Conservation (phyloP, 1,140 invertebrate species). For the Fopius arisanus region DNA sequence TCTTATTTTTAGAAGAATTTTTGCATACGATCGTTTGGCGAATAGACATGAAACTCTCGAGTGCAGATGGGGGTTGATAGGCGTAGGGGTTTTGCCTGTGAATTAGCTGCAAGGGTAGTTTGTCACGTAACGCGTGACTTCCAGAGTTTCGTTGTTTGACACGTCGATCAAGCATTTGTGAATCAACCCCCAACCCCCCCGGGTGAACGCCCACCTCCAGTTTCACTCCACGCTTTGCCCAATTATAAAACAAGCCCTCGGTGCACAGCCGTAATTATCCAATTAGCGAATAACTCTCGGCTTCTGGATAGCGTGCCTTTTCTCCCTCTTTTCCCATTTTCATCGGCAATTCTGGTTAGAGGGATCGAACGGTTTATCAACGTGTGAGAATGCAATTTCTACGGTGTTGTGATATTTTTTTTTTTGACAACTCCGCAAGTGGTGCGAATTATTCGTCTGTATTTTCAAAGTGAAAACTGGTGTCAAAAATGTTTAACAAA, state of each 20-base stretch:
- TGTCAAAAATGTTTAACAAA: too few relatives aligned
- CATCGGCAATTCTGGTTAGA: constrained; percentile 9
- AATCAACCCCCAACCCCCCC: constrained; percentile 8
- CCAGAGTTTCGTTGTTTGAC: constrained; percentile 63
- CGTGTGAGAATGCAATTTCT: too few relatives aligned
- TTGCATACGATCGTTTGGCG: not conserved
- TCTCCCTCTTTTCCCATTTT: not conserved
- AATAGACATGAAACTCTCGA: constrained; percentile 6
- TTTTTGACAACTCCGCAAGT: too few relatives aligned
- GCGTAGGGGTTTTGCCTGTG: constrained; percentile 29
- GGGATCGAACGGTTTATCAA: not conserved
- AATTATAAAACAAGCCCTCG: constrained; percentile 65
- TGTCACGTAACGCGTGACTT: constrained; percentile 65
- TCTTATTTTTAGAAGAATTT: not conserved
- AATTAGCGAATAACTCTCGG: constrained; percentile 59
- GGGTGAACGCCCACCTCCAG: constrained; percentile 27
- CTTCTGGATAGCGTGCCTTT: constrained; percentile 30
- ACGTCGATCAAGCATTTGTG: constrained; percentile 50
- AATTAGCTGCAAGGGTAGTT: constrained; percentile 63
- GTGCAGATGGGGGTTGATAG: constrained; percentile 25
- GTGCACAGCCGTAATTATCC: constrained; percentile 63
- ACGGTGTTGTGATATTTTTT: too few relatives aligned
- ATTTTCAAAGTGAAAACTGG: too few relatives aligned
- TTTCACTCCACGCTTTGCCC: constrained; percentile 52
- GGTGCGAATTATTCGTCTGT: too few relatives aligned